phyloP scores from a whole-genome alignment of 2,888 invertebrate species.

The Ommatoiulus sabulosus region DNA sequence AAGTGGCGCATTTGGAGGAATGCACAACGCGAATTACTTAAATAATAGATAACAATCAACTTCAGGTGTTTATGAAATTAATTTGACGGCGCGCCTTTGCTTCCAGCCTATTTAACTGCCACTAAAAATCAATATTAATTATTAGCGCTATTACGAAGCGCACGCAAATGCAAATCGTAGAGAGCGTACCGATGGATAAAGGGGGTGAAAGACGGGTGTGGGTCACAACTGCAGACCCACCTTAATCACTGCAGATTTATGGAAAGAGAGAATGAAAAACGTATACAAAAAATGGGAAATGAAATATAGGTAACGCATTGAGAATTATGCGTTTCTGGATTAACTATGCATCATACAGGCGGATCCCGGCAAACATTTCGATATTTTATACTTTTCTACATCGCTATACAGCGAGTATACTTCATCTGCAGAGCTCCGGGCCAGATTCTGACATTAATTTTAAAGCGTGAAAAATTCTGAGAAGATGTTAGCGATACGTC shows the following conservation, averaged over 20 bases:
- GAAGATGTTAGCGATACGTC: not conserved
- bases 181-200: not conserved
- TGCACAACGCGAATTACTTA: slow-evolving; percentile 44
- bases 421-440: no score
- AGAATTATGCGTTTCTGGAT: not conserved
- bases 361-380: not conserved
- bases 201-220: slow-evolving; percentile 6
- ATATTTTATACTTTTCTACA: not conserved
- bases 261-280: not conserved
- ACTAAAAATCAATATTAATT: slow-evolving; percentile 55
- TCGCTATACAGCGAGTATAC: not conserved
- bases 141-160: slow-evolving; percentile 41
- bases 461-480: not conserved
- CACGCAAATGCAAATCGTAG: slow-evolving; percentile 41
- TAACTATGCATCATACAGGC: not conserved
- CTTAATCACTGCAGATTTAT: not conserved
- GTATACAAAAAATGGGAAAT: not conserved
- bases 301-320: not conserved
- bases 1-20: slow-evolving; percentile 44
- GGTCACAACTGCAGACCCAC: not conserved
- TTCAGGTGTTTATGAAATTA: slow-evolving; percentile 56
- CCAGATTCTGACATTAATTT: not conserved
- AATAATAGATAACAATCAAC: slow-evolving; percentile 56
- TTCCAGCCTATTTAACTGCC: slow-evolving; percentile 51
- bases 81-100: slow-evolving; percentile 49